Conservation (phyloP, 2,797 vertebrate genomes). For the Tinamus major region DNA sequence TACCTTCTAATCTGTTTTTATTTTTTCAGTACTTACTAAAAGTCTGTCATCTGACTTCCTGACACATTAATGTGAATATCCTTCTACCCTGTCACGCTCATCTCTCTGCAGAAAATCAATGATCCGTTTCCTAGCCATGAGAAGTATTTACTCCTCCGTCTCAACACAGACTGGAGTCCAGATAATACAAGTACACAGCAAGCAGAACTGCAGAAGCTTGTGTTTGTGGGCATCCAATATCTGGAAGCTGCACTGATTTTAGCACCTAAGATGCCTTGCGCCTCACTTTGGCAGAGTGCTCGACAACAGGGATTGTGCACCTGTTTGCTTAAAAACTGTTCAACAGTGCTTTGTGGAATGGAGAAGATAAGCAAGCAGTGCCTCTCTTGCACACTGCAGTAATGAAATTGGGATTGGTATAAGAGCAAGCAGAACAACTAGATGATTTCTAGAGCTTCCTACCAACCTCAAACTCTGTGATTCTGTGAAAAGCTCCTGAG, state of each 20-base stretch:
- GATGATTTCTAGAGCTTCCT: too few relatives aligned
- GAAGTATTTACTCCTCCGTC: neutral
- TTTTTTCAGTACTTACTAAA: neutral
- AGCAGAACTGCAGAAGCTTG: rapidly evolving
- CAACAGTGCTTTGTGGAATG: neutral
- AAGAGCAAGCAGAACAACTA: neutral
- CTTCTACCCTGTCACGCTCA: neutral
- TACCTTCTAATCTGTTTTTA: neutral
- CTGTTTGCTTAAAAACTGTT: neutral
- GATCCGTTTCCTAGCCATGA: neutral
- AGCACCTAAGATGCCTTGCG: neutral
- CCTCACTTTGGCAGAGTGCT: neutral
- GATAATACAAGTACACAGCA: rapidly evolving
- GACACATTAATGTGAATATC: neutral
- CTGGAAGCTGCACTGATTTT: neutral
- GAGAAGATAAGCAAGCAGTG: neutral
- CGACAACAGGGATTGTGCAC: neutral
- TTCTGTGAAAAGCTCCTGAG: neutral
- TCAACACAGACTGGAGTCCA: neutral
- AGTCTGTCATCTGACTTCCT: neutral
- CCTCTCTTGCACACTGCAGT: neutral
- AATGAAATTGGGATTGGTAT: neutral
- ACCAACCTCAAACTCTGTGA: too few relatives aligned
- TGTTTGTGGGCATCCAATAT: neutral
- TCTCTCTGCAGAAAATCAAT: neutral